Evolutionary conservation across 2,113 vertebrate genomes (phyloP).

Genomic region (Megaleporinus macrocephalus): DNA sequence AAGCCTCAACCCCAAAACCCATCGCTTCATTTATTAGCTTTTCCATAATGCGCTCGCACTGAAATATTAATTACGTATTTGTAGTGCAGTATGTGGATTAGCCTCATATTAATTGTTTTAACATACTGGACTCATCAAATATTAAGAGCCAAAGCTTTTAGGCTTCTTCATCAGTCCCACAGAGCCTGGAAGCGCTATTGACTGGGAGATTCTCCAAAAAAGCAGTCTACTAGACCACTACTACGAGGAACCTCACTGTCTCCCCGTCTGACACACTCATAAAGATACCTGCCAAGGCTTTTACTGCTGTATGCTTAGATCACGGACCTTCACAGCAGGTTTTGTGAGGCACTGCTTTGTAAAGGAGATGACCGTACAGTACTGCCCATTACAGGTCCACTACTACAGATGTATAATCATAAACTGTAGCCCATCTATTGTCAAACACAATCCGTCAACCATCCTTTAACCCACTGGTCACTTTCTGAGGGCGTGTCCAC

Average conservation of each 20-base stretch:
- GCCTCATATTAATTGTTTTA: constrained; percentile 74
- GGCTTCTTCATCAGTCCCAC: constrained; percentile 39
- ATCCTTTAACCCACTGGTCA: too few species aligned
- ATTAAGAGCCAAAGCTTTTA: constrained; percentile 75
- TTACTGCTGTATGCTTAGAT: background rate
- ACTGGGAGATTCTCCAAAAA: constrained; percentile 41
- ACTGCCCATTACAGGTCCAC: too few species aligned
- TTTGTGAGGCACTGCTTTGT: background rate
- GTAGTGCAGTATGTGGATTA: constrained; percentile 58
- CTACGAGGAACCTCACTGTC: constrained; percentile 15
- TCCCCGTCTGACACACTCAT: background rate
- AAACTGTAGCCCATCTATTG: background rate
- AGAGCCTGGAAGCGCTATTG: constrained; percentile 32
- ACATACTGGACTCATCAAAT: constrained; percentile 79
- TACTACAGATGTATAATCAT: too few species aligned
- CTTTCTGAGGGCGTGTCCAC: too few species aligned
- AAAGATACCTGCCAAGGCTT: background rate
- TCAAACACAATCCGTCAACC: too few species aligned
- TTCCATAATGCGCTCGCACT: constrained; percentile 54
- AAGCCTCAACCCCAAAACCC: constrained; percentile 56
- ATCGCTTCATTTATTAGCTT: constrained; percentile 60
- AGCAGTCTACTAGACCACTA: constrained; percentile 18
- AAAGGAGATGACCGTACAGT: background rate
- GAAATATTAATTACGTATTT: constrained; percentile 74
- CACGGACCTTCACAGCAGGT: background rate